These are phyloP conservation scores for Iguana delicatissima DNA, from an alignment of 2,797 vertebrate species.

Conservation along the genomic window DNA sequence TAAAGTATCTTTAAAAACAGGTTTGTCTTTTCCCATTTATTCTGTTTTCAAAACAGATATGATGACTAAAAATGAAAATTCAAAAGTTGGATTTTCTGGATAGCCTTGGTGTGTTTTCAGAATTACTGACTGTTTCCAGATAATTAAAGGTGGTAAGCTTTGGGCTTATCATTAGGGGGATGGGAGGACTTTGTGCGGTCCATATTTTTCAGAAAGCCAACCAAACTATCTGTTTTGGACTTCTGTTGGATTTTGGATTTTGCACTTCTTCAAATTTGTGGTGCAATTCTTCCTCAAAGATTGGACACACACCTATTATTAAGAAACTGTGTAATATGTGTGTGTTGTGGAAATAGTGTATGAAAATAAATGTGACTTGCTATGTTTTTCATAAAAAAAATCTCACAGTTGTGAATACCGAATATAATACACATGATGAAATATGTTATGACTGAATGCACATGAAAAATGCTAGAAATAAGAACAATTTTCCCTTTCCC, in stretches of 20 bases:
- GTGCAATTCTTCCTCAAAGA: not conserved
- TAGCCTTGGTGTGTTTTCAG: not conserved
- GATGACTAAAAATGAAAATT: not conserved
- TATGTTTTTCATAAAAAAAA: not conserved
- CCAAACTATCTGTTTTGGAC: not conserved
- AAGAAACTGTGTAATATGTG: not conserved
- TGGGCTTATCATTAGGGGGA: not conserved
- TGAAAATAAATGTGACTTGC: not conserved
- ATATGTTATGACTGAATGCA: not conserved
- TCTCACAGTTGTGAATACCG: not conserved
- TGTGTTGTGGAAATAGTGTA: not conserved
- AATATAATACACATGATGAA: not conserved
- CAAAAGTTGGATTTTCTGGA: not conserved
- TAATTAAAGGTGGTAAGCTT: not conserved
- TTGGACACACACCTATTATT: not conserved
- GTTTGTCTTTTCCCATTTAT: not conserved
- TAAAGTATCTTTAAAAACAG: not conserved
- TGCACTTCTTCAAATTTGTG: not conserved
- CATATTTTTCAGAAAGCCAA: not conserved
- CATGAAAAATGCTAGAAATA: not conserved
- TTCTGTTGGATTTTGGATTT: not conserved
- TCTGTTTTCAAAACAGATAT: not conserved
- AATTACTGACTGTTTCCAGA: not conserved
- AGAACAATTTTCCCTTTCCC: not conserved
- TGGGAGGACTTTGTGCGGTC: not conserved